Evolutionary conservation across 2,113 vertebrate genomes (phyloP).

Genomic region (Heterocephalus glaber): DNA sequence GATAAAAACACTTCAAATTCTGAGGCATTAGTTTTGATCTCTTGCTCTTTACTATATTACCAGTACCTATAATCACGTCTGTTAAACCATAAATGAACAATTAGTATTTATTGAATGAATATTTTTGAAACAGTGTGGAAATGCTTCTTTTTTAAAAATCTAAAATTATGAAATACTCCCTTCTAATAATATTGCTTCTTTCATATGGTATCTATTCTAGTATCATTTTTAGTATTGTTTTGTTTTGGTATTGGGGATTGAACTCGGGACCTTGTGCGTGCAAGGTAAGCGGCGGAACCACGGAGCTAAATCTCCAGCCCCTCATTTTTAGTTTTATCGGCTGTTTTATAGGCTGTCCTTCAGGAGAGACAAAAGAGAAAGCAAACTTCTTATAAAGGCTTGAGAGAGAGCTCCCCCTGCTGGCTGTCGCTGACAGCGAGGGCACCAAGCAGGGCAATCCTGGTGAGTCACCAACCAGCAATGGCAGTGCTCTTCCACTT

Average conservation of each 20-base stretch:
- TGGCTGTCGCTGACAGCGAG: neutral
- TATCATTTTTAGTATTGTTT: neutral
- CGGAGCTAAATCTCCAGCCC: too few species aligned
- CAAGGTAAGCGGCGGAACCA: too few species aligned
- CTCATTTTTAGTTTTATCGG: neutral
- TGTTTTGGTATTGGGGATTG: too few species aligned
- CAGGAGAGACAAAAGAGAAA: neutral
- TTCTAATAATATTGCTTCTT: neutral
- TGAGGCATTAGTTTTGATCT: neutral
- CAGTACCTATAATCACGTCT: neutral
- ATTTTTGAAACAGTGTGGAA: neutral
- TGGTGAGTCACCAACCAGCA: neutral
- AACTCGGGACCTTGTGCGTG: too few species aligned
- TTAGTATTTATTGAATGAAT: neutral
- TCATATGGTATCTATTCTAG: neutral
- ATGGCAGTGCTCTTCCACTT: neutral
- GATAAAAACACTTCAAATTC: neutral
- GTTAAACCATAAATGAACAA: neutral
- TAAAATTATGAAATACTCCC: neutral
- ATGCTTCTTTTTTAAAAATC: neutral
- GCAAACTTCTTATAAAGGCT: neutral
- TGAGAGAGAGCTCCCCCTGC: constrained; percentile 45
- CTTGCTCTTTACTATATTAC: neutral
- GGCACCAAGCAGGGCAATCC: neutral
- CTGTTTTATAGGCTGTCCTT: neutral